phyloP scores from a whole-genome alignment of 1,140 invertebrate species.

The Listronotus oregonensis region DNA sequence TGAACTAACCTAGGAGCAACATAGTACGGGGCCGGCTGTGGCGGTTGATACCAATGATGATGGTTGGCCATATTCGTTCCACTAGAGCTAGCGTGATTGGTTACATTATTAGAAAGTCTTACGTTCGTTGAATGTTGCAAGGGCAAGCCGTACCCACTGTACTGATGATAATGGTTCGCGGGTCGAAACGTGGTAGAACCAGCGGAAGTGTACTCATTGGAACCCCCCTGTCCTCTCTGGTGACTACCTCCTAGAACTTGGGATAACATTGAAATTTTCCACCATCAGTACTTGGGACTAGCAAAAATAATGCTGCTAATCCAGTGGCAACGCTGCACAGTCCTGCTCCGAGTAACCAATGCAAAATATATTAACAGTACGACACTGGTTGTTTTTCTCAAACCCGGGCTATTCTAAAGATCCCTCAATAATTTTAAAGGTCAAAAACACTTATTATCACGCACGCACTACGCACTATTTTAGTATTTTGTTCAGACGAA shows the following conservation, averaged over 20 bases:
- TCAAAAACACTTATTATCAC: no score
- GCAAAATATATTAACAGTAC: neutral
- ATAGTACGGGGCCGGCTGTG: conserved; percentile 7
- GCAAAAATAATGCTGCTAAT: neutral
- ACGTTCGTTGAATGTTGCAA: neutral
- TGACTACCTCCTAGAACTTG: neutral
- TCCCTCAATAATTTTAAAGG: no score
- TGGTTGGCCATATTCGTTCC: conserved; percentile 6
- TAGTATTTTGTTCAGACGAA: no score
- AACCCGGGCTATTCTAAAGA: no score
- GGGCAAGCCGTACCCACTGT: neutral
- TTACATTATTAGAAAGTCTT: neutral
- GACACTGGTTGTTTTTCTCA: conserved; percentile 1
- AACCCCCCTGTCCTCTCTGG: neutral
- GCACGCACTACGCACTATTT: no score
- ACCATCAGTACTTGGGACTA: neutral
- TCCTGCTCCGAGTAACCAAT: neutral
- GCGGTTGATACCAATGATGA: conserved; percentile 1
- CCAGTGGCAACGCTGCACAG: conserved; percentile 8
- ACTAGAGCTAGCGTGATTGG: neutral
- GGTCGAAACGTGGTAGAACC: neutral
- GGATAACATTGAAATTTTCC: conserved; percentile 1
- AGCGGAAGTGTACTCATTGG: neutral
- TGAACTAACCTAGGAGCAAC: conserved; percentile 12
- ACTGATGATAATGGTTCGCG: neutral